Percentiles rank a stretch among this genome's conserved stretches.
These are phyloP conservation scores for Trichopria drosophilae DNA, from an alignment of 2,888 invertebrate species.

Conservation along the genomic window DNA sequence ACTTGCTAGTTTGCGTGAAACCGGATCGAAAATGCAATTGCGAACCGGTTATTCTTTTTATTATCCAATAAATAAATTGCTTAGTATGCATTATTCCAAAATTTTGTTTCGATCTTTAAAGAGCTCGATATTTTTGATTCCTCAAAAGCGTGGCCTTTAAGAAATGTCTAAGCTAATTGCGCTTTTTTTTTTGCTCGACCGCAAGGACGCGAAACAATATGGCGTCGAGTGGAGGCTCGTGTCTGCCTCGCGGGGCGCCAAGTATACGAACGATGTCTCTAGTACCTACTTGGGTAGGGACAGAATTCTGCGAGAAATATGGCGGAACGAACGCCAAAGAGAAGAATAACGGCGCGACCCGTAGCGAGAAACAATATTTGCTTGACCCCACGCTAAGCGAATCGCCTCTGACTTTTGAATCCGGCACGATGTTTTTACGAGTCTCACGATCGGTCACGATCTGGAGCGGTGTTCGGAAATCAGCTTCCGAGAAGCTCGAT, in stretches of 20 bases:
- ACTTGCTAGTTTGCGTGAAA: background rate
- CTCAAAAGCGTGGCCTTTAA: no score
- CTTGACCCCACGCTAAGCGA: conserved; percentile 31
- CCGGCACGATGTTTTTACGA: background rate
- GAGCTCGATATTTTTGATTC: no score
- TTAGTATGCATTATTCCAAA: no score
- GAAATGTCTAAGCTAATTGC: conserved; percentile 5
- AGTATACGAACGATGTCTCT: conserved; percentile 37
- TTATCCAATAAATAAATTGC: no score
- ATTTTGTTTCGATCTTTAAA: no score
- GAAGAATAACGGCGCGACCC: conserved; percentile 37
- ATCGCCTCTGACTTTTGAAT: conserved; percentile 36
- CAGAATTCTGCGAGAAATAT: conserved; percentile 36
- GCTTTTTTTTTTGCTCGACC: background rate
- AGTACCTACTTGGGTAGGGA: conserved; percentile 27
- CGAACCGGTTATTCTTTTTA: conserved; percentile 36
- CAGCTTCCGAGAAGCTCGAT: background rate
- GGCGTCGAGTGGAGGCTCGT: conserved; percentile 40
- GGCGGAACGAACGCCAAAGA: conserved; percentile 32
- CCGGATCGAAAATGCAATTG: conserved; percentile 15
- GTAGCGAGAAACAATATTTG: conserved; percentile 37
- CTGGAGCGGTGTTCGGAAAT: background rate
- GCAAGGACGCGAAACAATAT: conserved; percentile 26
- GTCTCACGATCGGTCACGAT: background rate
- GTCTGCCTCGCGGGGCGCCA: conserved; percentile 42